phyloP scores from a whole-genome alignment of 2,888 invertebrate species.

The Pollenia griseotomentosa region DNA sequence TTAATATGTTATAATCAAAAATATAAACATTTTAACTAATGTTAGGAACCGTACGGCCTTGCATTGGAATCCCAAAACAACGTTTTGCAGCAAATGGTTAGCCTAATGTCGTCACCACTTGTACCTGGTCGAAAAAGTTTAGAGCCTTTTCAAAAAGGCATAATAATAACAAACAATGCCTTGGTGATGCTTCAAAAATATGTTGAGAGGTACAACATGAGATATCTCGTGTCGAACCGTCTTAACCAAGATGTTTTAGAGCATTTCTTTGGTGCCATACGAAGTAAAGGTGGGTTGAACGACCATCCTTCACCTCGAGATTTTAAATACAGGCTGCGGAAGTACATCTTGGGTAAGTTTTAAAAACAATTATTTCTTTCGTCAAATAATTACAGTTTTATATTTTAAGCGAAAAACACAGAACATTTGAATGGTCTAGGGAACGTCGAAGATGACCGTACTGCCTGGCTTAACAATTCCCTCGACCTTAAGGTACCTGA shows the following conservation, averaged over 20 bases:
- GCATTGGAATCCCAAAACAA: neutral
- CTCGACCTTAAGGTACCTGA: too few relatives aligned
- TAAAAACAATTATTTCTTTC: neutral
- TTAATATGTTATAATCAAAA: neutral
- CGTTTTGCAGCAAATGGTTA: slow-evolving; percentile 39
- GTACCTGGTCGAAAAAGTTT: slow-evolving; percentile 43
- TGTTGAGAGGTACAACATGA: slow-evolving; percentile 12
- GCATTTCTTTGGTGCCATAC: slow-evolving; percentile 7
- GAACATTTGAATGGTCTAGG: neutral
- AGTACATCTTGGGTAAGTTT: slow-evolving; percentile 50
- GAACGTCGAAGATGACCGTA: neutral
- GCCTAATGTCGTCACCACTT: slow-evolving; percentile 20
- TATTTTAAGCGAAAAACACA: slow-evolving; percentile 20
- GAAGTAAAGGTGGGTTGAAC: slow-evolving; percentile 29
- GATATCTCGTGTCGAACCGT: slow-evolving; percentile 12
- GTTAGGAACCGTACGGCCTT: slow-evolving; percentile 34
- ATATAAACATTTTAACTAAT: neutral
- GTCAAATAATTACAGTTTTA: neutral
- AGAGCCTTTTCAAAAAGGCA: slow-evolving; percentile 61
- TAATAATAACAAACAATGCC: slow-evolving; percentile 56
- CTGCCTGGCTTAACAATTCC: neutral
- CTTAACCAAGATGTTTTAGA: slow-evolving; percentile 26
- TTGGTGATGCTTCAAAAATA: slow-evolving; percentile 30
- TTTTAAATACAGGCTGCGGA: slow-evolving; percentile 44
- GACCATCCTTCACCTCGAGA: slow-evolving; percentile 43